Conservation (phyloP, 2,113 vertebrate species). For the Polyodon spathula region DNA sequence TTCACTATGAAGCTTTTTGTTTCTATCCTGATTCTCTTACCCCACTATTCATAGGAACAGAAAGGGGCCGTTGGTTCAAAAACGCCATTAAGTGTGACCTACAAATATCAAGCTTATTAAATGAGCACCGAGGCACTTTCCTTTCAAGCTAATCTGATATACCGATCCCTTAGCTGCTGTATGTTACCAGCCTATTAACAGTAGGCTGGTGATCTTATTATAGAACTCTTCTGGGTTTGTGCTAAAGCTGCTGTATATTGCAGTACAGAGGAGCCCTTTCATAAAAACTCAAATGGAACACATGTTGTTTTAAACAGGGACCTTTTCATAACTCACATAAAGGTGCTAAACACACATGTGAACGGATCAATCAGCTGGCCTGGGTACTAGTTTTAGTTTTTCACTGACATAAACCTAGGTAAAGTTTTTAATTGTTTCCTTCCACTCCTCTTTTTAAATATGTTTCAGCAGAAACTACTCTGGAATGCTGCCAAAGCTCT, state of each 20-base stretch:
- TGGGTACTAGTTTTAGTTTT: too few species aligned
- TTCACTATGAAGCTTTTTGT: too few species aligned
- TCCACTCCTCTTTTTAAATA: too few species aligned
- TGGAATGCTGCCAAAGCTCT: too few species aligned
- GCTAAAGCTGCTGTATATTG: background rate
- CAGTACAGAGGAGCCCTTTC: background rate
- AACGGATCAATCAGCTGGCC: too few species aligned
- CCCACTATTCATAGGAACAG: background rate
- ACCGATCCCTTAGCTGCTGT: constrained; percentile 1
- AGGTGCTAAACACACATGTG: background rate
- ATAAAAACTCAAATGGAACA: background rate
- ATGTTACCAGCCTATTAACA: constrained; percentile 23
- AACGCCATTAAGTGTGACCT: constrained; percentile 17
- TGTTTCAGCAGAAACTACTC: too few species aligned
- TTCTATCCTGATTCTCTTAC: too few species aligned
- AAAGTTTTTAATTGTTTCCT: too few species aligned
- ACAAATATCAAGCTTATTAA: constrained; percentile 28
- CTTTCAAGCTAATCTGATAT: constrained; percentile 23
- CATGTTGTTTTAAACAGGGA: background rate
- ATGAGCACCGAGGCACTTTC: constrained; percentile 21
- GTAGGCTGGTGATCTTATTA: constrained; percentile 20
- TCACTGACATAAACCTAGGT: too few species aligned
- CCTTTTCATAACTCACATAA: background rate
- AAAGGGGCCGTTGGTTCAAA: constrained; percentile 9
- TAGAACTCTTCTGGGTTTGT: constrained; percentile 21